Base-by-base conservation (phyloP, 53 echinoderm and acorn worm species). In the Paelopatides confundens region DNA sequence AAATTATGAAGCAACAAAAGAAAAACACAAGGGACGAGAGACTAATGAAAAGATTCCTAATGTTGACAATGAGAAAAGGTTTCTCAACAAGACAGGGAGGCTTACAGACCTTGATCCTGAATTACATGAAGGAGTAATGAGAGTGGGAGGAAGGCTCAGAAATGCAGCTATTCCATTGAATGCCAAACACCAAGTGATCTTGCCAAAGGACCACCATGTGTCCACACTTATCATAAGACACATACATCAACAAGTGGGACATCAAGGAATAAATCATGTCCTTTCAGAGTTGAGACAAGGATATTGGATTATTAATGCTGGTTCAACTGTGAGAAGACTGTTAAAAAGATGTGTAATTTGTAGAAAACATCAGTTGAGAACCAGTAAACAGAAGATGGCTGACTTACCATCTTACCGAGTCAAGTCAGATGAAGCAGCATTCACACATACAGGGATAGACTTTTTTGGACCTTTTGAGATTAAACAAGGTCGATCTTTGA, bases 321-420 rank as follows among this genome's bases (percentile, higher is more conserved):
- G 24, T 3, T 12, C 35, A 30, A 35, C 62, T 32, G 71, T 81
- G 14, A 85, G 33, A 21, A 66, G 26, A 15, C 29, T 89, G 11
- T 12, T 88, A 15, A 50, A 30, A 30, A 67, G 37, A 6, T 40
- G 71, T 81, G 87, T 94, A 3, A 82, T 10, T 15, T 94, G 92
- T 62, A 39, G 85, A 36, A 92, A 58, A 31, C 34, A 63, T 26
- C 66, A 85, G 35, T 78, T 71, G 6, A 65, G 28, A 39, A 10
- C 53, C 27, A 63, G 71, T 21, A 62, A 69, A 17, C 94, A 94
- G 66, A 90, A 88, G 33, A 94, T 94, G 91, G 86, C 93, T n/a
- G 90, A 95, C 62, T 77, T 90, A 28, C 93, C 90, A 65, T 33
- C 46, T 14, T 35, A 52, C 31, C 64, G 91, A n/a, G 76, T 90